Conservation (phyloP, 2,888 invertebrate species). For the Yponomeuta cagnagella region DNA sequence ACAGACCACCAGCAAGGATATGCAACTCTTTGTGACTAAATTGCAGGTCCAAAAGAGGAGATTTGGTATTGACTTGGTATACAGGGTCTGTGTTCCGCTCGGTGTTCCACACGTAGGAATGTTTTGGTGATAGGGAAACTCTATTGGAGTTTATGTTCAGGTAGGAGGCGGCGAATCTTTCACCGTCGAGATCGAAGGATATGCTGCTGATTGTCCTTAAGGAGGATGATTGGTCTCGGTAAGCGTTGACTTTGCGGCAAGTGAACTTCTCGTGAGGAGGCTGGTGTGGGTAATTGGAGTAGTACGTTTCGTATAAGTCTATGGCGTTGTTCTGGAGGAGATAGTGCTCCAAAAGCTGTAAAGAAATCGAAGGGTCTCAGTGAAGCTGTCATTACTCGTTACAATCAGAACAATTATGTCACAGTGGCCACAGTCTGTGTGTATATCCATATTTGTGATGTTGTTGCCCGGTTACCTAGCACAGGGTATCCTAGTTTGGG, state of each 20-base stretch:
- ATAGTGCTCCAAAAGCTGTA: constrained; percentile 40
- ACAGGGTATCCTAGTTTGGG: too few species aligned
- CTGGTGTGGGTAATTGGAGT: constrained; percentile 80
- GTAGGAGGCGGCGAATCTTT: constrained; percentile 87
- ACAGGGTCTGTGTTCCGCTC: constrained; percentile 89
- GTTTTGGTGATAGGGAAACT: constrained; percentile 38
- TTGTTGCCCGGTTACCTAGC: too few species aligned
- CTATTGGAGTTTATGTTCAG: constrained; percentile 85
- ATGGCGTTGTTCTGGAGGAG: constrained; percentile 94
- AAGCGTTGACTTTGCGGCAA: constrained; percentile 88
- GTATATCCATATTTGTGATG: too few species aligned
- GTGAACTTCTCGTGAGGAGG: constrained; percentile 79
- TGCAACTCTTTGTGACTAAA: constrained; percentile 88
- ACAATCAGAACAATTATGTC: too few species aligned
- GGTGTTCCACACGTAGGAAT: constrained; percentile 89
- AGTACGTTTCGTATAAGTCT: constrained; percentile 93
- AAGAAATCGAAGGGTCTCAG: background rate
- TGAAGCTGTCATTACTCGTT: too few species aligned
- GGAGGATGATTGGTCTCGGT: constrained; percentile 71
- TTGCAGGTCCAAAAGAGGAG: constrained; percentile 85
- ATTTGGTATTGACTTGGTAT: constrained; percentile 79
- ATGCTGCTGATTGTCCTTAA: constrained; percentile 53
- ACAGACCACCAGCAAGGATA: constrained; percentile 80
- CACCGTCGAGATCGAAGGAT: constrained; percentile 91
- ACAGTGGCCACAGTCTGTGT: too few species aligned